Base-by-base conservation (phyloP, 2,797 vertebrate genomes). In the Notolabrus celidotus region DNA sequence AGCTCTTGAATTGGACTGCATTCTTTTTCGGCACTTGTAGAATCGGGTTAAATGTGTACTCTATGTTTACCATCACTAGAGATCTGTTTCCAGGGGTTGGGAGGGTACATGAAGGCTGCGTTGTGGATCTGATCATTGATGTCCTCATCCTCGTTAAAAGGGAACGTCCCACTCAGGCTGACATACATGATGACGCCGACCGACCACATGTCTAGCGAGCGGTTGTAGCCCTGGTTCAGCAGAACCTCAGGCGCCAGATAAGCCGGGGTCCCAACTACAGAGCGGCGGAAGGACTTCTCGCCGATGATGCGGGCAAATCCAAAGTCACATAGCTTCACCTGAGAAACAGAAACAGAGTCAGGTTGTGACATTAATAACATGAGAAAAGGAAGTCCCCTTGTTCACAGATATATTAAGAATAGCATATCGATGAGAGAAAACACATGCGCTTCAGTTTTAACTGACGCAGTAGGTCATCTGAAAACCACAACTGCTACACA, bases 61-160 rank as follows among this genome's bases (percentile, higher is more conserved):
- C 7, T 41, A n/a, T 68, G 33, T 69, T 87, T 89, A 98, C 97
- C 97, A 82, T 96, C 96, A 0, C 91, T 85, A 0, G 96, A 96
- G 88, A 97, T 96, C 88, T 93, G 92, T 79, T 95, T 96, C 97
- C 97, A 98, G 17, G 97, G 97, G 84, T 95, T 96, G 10, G 95
- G 93, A 0, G 97, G 97, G 84, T 97, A 98, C 96, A 97, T 98
- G 88, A 98, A 98, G 67, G 95, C 96, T 0, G 97, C 97, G 0
- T 98, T 98, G 89, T 97, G 96, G 64, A 98, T 98, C 92, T 98
- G 97, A 88, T 98, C 97, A 0, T 95, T 97, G 83, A 98, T 97
- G 55, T 98, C 97, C 84, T 98, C 97, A 0, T 98, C 97, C 80
- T 98, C 97, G 8, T 98, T 98, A 80, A 98, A 98, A 1, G 96